Base-by-base conservation (phyloP, 2,113 vertebrate genomes). In the Alaudala cheleensis region DNA sequence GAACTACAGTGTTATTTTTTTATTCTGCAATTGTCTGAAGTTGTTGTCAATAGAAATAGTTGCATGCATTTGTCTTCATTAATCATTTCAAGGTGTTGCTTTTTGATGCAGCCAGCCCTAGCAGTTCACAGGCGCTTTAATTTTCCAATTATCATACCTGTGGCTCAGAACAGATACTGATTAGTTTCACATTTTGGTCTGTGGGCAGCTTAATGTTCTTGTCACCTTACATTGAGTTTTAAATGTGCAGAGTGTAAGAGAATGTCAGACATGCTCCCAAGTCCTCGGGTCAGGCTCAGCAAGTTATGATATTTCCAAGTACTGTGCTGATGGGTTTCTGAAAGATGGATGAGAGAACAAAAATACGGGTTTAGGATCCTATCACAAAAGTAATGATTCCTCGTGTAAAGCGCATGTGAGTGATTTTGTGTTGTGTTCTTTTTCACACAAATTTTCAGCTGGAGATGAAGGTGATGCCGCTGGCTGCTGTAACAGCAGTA, bases 21-120 rank as follows among this genome's bases (percentile, higher is more conserved):
- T 45, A 88, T 73, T 50, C 56, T 74, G 34, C 54, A 45, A 18
- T 51, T 89, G 88, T 96, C 93, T 97, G 96, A 95, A 92, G 37
- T 85, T 72, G 58, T 86, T 95, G 90, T 97, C 92, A 77, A 93
- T 93, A 77, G 81, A 89, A 96, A 96, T 93, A 95, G 91, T 93
- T 91, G 94, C 93, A 87, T 95, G 69, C 90, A 97, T 98, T 98
- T 97, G 96, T 98, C 97, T 98, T 98, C 98, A 98, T 98, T 98
- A 98, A 97, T 97, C 96, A 96, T 94, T 90, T 93, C 91, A 88
- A 96, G 86, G 94, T 88, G 89, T 94, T 96, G 83, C 92, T 93
- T 94, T 97, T 94, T 93, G 94, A 96, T 93, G 87, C 93, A 91
- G 73, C 89, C 92, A 93, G 88, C 84, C 67, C 76, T 93, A 89